Evolutionary conservation across 2,113 vertebrate genomes (phyloP), one percentile per base, ranked within the genome.

Genomic region (Lathamus discolor): DNA sequence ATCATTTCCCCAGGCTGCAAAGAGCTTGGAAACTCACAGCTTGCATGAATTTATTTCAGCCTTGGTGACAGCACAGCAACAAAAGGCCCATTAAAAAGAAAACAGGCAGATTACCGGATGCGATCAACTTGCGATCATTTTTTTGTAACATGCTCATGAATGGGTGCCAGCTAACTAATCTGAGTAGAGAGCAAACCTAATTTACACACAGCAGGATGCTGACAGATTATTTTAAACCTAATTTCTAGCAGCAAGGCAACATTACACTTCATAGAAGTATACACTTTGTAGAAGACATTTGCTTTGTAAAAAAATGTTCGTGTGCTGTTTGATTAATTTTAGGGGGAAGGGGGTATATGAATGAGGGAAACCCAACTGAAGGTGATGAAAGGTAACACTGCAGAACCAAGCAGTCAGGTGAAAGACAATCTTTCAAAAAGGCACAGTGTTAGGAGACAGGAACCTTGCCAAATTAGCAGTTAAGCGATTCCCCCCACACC

Each of bases 151-250:
- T 55, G 63, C 52, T 63, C 44, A 73, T 62, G 77, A 96, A 79
- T 17, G 62, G 48, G 57, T 88, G 80, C 80, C 77, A 92, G 86
- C 37, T 52, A 73, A 87, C 86, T 95, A 75, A 96, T 86, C 69
- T 70, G 44, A 75, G 44, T 6, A 35, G 57, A 80, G 81, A 92
- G 68, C 49, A 76, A 92, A 91, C 41, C 44, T 85, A 75, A 95
- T 90, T 92, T 86, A 94, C 66, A 64, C 92, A 62, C 86, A 94
- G 90, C 77, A 82, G 92, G 80, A 82, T n/a, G 69, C 55, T 73
- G 62, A 84, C 93, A 93, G 80, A 92, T 94, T 94, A 92, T 75
- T 91, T 93, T 76, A 87, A 96, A 69, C n/a, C 46, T 68, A 93
- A 75, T 57, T 90, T 93, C 72, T 64, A 90, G 78, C 35, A 89